A percentile compares a stretch with the other conserved stretches of the same genome.
phyloP scores from a whole-genome alignment of 1,140 invertebrate genomes.

The Aradophagus sp. region DNA sequence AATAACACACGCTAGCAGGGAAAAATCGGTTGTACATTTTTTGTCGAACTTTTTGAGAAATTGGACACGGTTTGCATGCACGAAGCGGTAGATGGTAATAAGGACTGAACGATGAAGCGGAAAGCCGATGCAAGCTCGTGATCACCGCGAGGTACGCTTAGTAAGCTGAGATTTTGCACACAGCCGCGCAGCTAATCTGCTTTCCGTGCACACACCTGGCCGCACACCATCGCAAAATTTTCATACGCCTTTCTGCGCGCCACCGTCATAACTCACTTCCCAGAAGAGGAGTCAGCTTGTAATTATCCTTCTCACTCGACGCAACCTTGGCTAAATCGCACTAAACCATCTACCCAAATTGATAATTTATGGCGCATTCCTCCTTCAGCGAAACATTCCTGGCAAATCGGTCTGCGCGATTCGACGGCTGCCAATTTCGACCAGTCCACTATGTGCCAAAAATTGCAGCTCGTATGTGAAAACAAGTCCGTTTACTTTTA shows the following conservation, averaged over 20 bases:
- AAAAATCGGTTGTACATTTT: too few species aligned
- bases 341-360: slow-evolving; percentile 45
- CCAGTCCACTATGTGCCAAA: too few species aligned
- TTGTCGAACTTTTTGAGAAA: slow-evolving; percentile 35
- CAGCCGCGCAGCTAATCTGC: slow-evolving; percentile 23
- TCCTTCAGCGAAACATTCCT: slow-evolving; percentile 11
- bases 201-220: slow-evolving; percentile 3
- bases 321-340: slow-evolving; percentile 42
- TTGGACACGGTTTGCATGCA: slow-evolving; percentile 24
- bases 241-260: slow-evolving; percentile 40
- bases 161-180: slow-evolving; percentile 37
- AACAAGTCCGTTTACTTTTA: too few species aligned
- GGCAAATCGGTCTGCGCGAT: slow-evolving; percentile 1
- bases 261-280: slow-evolving; percentile 55
- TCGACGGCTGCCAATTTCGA: slow-evolving; percentile 1
- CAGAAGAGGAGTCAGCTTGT: slow-evolving; percentile 48
- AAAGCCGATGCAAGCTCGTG: slow-evolving; percentile 30
- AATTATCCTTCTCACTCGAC: slow-evolving; percentile 49
- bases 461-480: too few species aligned
- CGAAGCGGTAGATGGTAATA: slow-evolving; percentile 4
- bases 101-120: slow-evolving; percentile 31
- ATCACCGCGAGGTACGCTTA: slow-evolving; percentile 42
- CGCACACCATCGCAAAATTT: slow-evolving; percentile 31
- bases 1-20: too few species aligned
- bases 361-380: slow-evolving; percentile 35